phyloP scores from a whole-genome alignment of 2,797 vertebrate genomes.

The Melanotaenia nigrans region DNA sequence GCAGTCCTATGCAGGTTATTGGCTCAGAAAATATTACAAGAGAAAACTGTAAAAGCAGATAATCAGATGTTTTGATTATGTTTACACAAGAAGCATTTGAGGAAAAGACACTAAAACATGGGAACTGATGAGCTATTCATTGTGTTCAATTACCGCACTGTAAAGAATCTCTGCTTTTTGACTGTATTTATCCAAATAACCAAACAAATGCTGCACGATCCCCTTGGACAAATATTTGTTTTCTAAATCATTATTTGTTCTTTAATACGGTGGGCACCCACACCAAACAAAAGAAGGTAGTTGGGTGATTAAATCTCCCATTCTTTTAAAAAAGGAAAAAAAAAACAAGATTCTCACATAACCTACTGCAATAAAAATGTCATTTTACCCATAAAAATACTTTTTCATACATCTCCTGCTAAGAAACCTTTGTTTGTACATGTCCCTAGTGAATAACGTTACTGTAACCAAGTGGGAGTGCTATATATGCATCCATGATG shows the following conservation, averaged over 20 bases:
- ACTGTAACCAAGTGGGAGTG: neutral
- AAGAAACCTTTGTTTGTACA: neutral
- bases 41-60: too few relatives aligned
- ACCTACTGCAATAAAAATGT: too few relatives aligned
- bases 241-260: conserved; percentile 68
- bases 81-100: neutral
- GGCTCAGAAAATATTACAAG: too few relatives aligned
- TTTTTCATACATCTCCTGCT: neutral
- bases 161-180: conserved; percentile 37
- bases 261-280: conserved; percentile 27
- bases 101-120: conserved; percentile 23
- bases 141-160: conserved; percentile 50
- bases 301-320: neutral
- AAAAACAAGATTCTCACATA: too few relatives aligned
- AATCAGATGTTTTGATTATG: neutral
- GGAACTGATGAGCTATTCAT: conserved; percentile 60
- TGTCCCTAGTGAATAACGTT: neutral
- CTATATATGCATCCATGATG: neutral
- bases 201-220: conserved; percentile 35
- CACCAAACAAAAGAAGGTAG: conserved; percentile 15
- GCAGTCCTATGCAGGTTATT: too few relatives aligned
- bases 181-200: conserved; percentile 43
- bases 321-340: neutral
- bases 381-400: neutral
- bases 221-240: conserved; percentile 61